Base-by-base conservation (phyloP, 2,113 vertebrate genomes). In the Sterrhoptilus dennistouni region DNA sequence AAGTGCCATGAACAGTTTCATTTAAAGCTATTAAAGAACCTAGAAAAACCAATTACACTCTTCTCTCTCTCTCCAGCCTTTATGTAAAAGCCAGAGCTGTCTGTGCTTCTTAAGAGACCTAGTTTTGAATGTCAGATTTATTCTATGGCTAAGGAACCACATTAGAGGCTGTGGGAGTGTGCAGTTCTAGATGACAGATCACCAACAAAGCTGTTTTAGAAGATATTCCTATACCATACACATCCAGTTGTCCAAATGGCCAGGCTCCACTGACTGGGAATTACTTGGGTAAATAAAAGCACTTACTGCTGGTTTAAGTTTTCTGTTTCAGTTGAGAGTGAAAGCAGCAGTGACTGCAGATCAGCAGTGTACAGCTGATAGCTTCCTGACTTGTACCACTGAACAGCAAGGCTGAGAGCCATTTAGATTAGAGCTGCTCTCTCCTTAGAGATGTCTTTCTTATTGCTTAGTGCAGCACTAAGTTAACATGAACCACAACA, bases 361-460 rank as follows among this genome's bases (percentile, higher is more conserved):
- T 74, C 6, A 15, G n/a, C 5, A 12, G 15, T 3, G 5, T 4
- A 11, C 8, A 56, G 1, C 23, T 25, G 16, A 8, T 4, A 3
- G 18, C 33, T 35, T 6, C 49, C 25, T 19, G 33, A 8, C n/a
- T 2, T 0, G 12, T 8, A 8, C 12, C 31, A 6, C 12, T 19
- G 9, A 23, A 9, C 5, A 5, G 20, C 1, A 31, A 29, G 11
- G 21, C 49, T 28, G 59, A 44, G 33, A 42, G 29, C 44, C 40
- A 3, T 0, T 0, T 0, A 2, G 3, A 2, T 19, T 2, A 27
- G 19, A 82, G 31, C 49, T 86, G 44, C 23, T 52, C 44, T 47
- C 2, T 19, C 8, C 40, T 36, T 53, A 6, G 0, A 24, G 24
- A 5, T 3, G 9, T 42, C 23, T 31, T 28, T 28, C 38, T 69